Conservation (phyloP, 2,888 invertebrate genomes). For the Crossocerus cetratus region DNA sequence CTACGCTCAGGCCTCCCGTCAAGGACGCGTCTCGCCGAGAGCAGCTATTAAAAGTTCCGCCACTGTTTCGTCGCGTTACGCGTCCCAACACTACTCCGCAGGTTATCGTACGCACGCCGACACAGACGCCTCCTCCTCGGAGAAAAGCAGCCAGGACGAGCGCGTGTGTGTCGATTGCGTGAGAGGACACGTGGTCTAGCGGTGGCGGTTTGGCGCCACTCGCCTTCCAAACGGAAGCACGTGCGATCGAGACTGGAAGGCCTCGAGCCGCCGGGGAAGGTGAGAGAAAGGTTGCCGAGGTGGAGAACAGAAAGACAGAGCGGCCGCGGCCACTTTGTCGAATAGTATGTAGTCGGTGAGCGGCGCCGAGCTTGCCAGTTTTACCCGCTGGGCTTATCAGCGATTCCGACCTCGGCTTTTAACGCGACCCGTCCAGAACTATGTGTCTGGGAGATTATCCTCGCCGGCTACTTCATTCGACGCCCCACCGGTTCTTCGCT, state of each 20-base stretch:
- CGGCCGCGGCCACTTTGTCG: no score
- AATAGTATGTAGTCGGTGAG: no score
- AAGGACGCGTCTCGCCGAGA: conserved; percentile 38
- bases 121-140: not conserved
- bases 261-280: not conserved
- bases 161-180: conserved; percentile 26
- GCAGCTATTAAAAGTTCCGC: conserved; percentile 53
- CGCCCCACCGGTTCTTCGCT: no score
- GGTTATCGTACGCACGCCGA: not conserved
- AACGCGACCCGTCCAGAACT: no score
- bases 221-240: conserved; percentile 35
- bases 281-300: not conserved
- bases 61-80: conserved; percentile 13
- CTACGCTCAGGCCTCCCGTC: conserved; percentile 11
- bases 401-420: no score
- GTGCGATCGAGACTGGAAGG: conserved; percentile 18
- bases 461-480: no score
- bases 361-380: no score
- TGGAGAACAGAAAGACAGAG: no score
- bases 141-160: not conserved
- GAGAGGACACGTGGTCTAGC: conserved; percentile 30
- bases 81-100: no score
- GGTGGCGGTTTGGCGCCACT: conserved; percentile 61
- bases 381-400: no score
- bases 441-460: no score